Evolutionary conservation across 2,888 invertebrate species (phyloP), one percentile per base, ranked within the genome.

Genomic region (Carabus problematicus): DNA sequence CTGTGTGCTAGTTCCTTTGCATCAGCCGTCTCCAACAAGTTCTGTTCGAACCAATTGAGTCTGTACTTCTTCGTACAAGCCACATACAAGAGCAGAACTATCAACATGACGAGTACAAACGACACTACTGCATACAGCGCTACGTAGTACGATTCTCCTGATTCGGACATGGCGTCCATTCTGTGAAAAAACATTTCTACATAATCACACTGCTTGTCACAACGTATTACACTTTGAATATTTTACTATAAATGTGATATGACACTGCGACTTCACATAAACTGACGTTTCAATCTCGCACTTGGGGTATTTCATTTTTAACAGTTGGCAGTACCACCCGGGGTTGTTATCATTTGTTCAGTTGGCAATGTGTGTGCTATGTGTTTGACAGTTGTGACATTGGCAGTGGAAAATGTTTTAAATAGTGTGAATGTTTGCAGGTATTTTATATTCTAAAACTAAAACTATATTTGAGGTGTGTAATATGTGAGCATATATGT

Each of bases 21-120:
- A 71, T 82, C 83, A 16, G 84, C 85, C 0, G 85, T 82, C 73
- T 87, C 86, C 39, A 87, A 76, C 6, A 87, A 77, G 71, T 83
- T 85, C 72, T 85, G 84, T 77, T 87, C 87, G 74, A 86, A 87
- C 87, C 87, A 87, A 77, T 87, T 87, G 45, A 87, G 81, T 42
- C 84, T 81, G 75, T 84, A 86, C 52, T 82, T 82, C 69, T 81
- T 82, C 14, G 85, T 84, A 75, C 86, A 86, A 56, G 84, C 84
- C 40, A 86, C 82, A 72, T 86, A 86, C 1, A 85, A 74, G 4
- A 85, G 77, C 0, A 83, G 78, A 19, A 82, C 82, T 12, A 84
- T 75, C 0, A 84, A 75, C 1, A 84, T 80, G 0, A 84, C 84
- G 59, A 84, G 79, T 70, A 85, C 73, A 74, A 85, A 84, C 1